These are phyloP conservation scores for Calliscelio sp. DNA, from an alignment of 2,888 invertebrate genomes.

Conservation along the genomic window DNA sequence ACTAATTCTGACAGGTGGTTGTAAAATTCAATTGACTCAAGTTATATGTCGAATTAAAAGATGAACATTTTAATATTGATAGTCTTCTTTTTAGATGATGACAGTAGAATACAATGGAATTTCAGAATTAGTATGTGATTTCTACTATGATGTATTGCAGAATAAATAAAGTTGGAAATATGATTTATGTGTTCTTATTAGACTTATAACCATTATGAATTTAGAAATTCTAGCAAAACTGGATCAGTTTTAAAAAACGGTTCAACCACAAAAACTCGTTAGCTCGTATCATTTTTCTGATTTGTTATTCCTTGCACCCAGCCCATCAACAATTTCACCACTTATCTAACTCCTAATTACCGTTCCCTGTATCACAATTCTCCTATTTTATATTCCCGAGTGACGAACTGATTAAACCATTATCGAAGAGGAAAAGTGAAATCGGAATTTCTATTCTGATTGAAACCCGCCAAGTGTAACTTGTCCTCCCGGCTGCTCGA, in stretches of 20 bases:
- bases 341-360: constrained; percentile 58
- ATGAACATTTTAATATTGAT: too few species aligned
- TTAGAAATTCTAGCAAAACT: neutral
- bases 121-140: too few species aligned
- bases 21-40: too few species aligned
- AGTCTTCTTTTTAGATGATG: too few species aligned
- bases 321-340: constrained; percentile 36
- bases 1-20: neutral
- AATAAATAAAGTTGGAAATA: too few species aligned
- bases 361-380: neutral
- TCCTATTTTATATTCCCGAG: constrained; percentile 26
- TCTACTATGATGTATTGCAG: too few species aligned
- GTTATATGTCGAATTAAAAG: too few species aligned
- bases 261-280: constrained; percentile 32
- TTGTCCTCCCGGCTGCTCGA: constrained; percentile 25
- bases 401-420: constrained; percentile 52
- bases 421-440: constrained; percentile 60
- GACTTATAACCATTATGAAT: too few species aligned
- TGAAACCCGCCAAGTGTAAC: constrained; percentile 43
- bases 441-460: constrained; percentile 53
- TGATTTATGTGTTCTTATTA: too few species aligned
- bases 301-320: neutral
- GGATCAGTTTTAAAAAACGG: constrained; percentile 1
- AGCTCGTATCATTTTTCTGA: neutral
- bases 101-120: too few species aligned